A percentile compares a stretch with the other conserved stretches of the same genome.
Conservation (phyloP, 92 coral and sea anemone genomes). For the Paramuricea clavata region DNA sequence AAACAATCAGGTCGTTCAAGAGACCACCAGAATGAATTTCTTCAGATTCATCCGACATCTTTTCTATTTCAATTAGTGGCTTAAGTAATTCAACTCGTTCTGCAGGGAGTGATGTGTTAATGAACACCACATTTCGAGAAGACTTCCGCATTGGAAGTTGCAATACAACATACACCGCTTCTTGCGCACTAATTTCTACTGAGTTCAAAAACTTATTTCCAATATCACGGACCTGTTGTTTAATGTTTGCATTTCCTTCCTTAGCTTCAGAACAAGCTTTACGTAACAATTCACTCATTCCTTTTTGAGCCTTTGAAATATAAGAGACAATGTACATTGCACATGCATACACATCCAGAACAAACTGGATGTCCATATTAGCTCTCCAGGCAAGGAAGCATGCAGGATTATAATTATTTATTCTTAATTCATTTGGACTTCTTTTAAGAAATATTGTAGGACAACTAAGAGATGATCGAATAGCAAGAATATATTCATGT, state of each 20-base stretch:
- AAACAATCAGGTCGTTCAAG: no score
- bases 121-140: no score
- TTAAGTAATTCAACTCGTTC: no score
- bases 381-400: constrained; percentile 76
- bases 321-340: constrained; percentile 71
- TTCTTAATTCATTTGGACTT: constrained; percentile 70
- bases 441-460: constrained; percentile 70
- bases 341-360: constrained; percentile 76
- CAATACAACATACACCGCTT: no score
- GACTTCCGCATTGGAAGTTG: no score
- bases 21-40: no score
- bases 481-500: constrained; percentile 61
- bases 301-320: constrained; percentile 79
- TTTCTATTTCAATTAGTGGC: no score
- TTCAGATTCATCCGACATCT: no score
- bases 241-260: constrained; percentile 36
- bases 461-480: constrained; percentile 63
- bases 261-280: constrained; percentile 69
- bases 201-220: not conserved
- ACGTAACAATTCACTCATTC: constrained; percentile 76
- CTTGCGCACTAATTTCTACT: not conserved
- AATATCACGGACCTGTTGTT: not conserved
- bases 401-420: constrained; percentile 60
- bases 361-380: constrained; percentile 77
- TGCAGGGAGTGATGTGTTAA: no score